phyloP scores from a whole-genome alignment of 2,888 invertebrate genomes.

The Cheilosia soror region DNA sequence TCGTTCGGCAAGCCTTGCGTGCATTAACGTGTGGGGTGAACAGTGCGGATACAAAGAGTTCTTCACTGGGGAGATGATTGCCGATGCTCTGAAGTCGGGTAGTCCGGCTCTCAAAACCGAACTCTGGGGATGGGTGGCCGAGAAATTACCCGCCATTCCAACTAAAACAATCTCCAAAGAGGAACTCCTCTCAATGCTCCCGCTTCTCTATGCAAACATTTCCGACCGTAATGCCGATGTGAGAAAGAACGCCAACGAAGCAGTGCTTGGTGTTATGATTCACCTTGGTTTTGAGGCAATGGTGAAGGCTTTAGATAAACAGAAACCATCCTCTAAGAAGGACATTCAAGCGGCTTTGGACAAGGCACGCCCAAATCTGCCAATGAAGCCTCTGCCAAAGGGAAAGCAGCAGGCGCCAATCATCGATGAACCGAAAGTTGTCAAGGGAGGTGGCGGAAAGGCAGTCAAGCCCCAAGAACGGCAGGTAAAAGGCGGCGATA shows the following conservation, averaged over 20 bases:
- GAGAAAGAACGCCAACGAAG: constrained; percentile 94
- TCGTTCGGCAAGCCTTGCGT: constrained; percentile 91
- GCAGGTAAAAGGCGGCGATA: constrained; percentile 76
- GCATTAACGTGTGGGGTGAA: constrained; percentile 93
- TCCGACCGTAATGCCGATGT: constrained; percentile 97
- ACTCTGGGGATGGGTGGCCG: constrained; percentile 93
- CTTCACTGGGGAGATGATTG: constrained; percentile 95
- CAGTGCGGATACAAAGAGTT: constrained; percentile 92
- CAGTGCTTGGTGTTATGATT: constrained; percentile 95
- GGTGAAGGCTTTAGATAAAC: constrained; percentile 83
- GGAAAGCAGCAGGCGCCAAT: constrained; percentile 86
- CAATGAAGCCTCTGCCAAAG: constrained; percentile 90
- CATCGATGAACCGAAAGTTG: constrained; percentile 84
- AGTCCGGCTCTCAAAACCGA: constrained; percentile 93
- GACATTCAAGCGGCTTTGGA: constrained; percentile 92
- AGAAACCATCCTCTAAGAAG: constrained; percentile 89
- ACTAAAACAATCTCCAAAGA: constrained; percentile 90
- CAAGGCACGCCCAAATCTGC: constrained; percentile 93
- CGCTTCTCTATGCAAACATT: constrained; percentile 91
- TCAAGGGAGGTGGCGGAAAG: constrained; percentile 79
- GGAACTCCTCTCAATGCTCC: constrained; percentile 91
- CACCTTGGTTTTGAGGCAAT: constrained; percentile 90
- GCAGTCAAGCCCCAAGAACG: constrained; percentile 76
- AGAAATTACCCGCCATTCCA: constrained; percentile 90
- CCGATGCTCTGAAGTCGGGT: constrained; percentile 93